Evolutionary conservation across 64 coral and sea anemone species (phyloP).

Genomic region (Stylophora pistillata): DNA sequence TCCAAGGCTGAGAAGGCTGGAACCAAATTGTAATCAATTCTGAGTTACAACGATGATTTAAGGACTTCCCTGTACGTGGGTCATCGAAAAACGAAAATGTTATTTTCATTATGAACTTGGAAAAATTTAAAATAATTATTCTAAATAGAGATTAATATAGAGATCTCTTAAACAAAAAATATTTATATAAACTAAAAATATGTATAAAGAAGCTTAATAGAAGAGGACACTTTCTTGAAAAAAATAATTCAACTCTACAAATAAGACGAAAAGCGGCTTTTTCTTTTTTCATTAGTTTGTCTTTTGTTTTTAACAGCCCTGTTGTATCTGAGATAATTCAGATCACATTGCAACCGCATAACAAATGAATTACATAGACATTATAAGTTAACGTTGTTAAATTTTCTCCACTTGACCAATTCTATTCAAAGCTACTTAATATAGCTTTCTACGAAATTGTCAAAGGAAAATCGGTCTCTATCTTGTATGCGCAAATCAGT

Average conservation of each 20-base stretch:
- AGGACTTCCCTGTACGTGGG: no score
- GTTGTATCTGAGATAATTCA: not conserved
- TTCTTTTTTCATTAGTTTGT: slow-evolving; percentile 7
- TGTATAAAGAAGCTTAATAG: not conserved
- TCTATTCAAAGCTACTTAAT: not conserved
- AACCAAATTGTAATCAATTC: no score
- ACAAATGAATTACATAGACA: slow-evolving; percentile 4
- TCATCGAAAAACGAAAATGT: no score
- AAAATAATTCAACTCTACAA: not conserved
- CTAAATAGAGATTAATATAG: not conserved
- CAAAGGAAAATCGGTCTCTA: not conserved
- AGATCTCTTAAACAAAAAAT: not conserved
- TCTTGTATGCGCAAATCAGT: not conserved
- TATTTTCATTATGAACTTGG: no score
- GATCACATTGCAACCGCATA: not conserved
- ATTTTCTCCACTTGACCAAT: not conserved
- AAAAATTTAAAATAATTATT: not conserved
- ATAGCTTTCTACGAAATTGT: not conserved
- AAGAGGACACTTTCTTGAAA: not conserved
- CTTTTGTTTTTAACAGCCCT: slow-evolving; percentile 2
- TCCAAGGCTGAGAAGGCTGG: no score
- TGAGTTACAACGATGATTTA: no score
- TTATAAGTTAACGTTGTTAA: not conserved
- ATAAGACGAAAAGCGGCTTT: not conserved
- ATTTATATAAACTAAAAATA: not conserved